Evolutionary conservation across 2,797 vertebrate genomes (phyloP).

Genomic region (Chelon labrosus): DNA sequence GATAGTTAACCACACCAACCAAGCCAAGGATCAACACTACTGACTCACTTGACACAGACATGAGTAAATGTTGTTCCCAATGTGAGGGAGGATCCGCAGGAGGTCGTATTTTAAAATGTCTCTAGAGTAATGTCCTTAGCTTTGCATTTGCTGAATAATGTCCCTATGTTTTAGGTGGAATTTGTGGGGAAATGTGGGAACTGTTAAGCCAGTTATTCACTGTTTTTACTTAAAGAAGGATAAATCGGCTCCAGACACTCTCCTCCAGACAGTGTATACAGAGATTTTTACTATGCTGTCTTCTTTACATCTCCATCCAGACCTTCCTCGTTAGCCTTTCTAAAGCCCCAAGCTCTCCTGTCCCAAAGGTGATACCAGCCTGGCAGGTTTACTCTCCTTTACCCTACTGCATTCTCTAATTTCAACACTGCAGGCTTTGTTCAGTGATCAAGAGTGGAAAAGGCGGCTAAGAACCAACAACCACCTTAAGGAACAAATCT

Average conservation of each 20-base stretch:
- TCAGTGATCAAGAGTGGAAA: conserved; percentile 25
- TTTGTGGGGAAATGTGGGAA: background rate
- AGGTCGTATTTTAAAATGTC: conserved; percentile 6
- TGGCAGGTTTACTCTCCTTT: conserved; percentile 18
- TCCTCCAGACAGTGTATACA: background rate
- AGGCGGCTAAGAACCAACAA: conserved; percentile 12
- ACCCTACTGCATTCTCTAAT: conserved; percentile 3
- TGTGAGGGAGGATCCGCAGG: background rate
- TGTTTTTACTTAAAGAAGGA: background rate
- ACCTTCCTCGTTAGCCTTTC: conserved; percentile 10
- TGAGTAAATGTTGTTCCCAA: background rate
- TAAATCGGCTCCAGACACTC: background rate
- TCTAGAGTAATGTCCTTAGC: conserved; percentile 4
- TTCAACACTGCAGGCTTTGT: conserved; percentile 39
- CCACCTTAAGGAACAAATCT: conserved; percentile 20
- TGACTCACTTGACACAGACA: conserved; percentile 1
- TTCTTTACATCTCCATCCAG: conserved; percentile 8
- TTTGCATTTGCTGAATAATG: background rate
- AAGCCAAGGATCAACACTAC: conserved; percentile 24
- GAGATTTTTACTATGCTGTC: background rate
- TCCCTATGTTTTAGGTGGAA: background rate
- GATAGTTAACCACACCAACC: conserved; percentile 9
- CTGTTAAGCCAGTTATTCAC: background rate
- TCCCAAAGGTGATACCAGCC: conserved; percentile 36
- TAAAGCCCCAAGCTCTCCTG: conserved; percentile 32